Conservation (phyloP, 2,888 invertebrate genomes). For the Macrosoma leucophasiata region DNA sequence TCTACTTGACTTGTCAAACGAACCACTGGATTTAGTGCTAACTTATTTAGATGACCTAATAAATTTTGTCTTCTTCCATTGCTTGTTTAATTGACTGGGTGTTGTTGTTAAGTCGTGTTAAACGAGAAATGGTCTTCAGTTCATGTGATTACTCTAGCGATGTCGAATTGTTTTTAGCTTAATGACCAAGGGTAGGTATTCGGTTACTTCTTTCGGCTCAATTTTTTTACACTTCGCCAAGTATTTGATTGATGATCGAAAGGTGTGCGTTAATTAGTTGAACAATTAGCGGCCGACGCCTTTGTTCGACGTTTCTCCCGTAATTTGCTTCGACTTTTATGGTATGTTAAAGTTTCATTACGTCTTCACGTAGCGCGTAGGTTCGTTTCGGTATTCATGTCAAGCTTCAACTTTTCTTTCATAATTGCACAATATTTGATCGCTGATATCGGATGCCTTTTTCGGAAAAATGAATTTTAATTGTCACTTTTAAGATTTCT, state of each 20-base stretch:
- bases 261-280: constrained; percentile 52
- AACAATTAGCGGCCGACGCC: constrained; percentile 42
- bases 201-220: constrained; percentile 33
- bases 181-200: constrained; percentile 29
- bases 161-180: constrained; percentile 25
- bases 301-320: constrained; percentile 15
- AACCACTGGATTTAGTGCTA: constrained; percentile 15
- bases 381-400: no score
- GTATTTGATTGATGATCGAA: constrained; percentile 48
- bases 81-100: constrained; percentile 8
- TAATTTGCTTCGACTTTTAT: no score
- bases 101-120: neutral
- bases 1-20: constrained; percentile 37
- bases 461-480: no score
- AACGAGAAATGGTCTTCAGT: neutral
- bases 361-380: no score
- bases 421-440: no score
- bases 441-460: no score
- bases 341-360: no score
- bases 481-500: no score
- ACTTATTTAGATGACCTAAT: constrained; percentile 8
- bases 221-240: constrained; percentile 37
- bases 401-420: no score
- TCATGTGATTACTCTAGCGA: constrained; percentile 1
- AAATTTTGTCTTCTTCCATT: neutral